Evolutionary conservation across 2,113 vertebrate species (phyloP).

Genomic region (Daphoenositta chrysoptera): DNA sequence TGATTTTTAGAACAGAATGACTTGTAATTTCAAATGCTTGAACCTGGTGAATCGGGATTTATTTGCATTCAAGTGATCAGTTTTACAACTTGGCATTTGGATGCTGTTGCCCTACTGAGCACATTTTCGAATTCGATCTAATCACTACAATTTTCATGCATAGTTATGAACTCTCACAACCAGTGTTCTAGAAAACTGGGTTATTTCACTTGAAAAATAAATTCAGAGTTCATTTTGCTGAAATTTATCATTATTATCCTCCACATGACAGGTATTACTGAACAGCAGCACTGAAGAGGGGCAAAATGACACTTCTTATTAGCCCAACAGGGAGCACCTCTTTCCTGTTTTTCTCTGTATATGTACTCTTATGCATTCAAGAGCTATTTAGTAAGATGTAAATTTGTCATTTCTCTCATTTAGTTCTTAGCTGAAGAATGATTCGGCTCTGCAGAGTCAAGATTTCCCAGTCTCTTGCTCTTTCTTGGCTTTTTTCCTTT

Average conservation of each 20-base stretch:
- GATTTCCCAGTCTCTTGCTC: background rate
- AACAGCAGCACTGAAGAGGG: background rate
- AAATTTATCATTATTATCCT: slow-evolving; percentile 16
- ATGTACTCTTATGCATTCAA: background rate
- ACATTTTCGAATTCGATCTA: background rate
- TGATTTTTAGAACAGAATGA: background rate
- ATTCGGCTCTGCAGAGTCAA: background rate
- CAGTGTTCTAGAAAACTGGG: background rate
- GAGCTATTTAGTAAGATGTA: background rate
- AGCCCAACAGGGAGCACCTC: background rate
- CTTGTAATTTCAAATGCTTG: background rate
- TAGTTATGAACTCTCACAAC: background rate
- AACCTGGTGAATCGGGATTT: background rate
- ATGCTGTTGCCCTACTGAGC: background rate
- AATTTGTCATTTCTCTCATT: background rate
- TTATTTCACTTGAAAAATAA: slow-evolving; percentile 19
- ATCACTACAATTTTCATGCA: background rate
- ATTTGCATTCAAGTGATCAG: background rate
- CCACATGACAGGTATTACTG: background rate
- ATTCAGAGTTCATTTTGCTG: background rate
- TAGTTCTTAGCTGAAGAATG: background rate
- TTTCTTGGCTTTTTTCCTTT: background rate
- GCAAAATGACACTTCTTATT: background rate
- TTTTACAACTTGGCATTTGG: background rate
- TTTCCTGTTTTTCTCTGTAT: background rate